A percentile compares a stretch with the other conserved stretches of the same genome.
phyloP scores from a whole-genome alignment of 2,113 vertebrate species.

The Conger conger region DNA sequence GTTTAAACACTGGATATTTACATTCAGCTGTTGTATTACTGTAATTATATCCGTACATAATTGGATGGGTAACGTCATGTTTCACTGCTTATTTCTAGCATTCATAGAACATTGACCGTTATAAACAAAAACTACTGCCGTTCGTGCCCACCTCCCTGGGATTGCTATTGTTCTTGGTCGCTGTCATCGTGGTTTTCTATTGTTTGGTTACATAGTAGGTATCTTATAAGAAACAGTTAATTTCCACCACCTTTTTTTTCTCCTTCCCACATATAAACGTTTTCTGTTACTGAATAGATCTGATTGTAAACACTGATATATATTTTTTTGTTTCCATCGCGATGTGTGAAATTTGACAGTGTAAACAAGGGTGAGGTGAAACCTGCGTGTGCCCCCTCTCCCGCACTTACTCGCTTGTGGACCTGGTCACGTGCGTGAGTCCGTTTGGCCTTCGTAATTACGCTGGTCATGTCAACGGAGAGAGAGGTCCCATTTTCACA shows the following conservation, averaged over 20 bases:
- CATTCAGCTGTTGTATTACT: neutral
- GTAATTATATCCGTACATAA: neutral
- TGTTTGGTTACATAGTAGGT: constrained; percentile 7
- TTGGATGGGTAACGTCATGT: neutral
- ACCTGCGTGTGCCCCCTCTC: constrained; percentile 7
- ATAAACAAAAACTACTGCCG: neutral
- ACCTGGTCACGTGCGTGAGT: constrained; percentile 15
- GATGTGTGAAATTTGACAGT: constrained; percentile 10
- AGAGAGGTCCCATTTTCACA: neutral
- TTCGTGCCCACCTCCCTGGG: neutral
- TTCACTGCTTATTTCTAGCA: neutral
- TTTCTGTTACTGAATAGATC: neutral
- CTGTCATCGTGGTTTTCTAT: neutral
- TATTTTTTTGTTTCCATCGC: neutral
- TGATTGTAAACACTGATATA: neutral
- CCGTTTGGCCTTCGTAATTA: neutral
- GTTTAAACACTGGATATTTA: neutral
- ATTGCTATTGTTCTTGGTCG: constrained; percentile 18
- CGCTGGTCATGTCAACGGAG: neutral
- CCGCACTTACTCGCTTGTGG: neutral
- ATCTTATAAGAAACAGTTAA: neutral
- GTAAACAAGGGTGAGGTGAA: constrained; percentile 23
- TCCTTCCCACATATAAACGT: neutral
- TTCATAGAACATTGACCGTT: neutral
- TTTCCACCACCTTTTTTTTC: neutral